A percentile compares a stretch with the other conserved stretches of the same genome.
Conservation (phyloP, 2,888 invertebrate genomes). For the Eristalinus sepulchralis region DNA sequence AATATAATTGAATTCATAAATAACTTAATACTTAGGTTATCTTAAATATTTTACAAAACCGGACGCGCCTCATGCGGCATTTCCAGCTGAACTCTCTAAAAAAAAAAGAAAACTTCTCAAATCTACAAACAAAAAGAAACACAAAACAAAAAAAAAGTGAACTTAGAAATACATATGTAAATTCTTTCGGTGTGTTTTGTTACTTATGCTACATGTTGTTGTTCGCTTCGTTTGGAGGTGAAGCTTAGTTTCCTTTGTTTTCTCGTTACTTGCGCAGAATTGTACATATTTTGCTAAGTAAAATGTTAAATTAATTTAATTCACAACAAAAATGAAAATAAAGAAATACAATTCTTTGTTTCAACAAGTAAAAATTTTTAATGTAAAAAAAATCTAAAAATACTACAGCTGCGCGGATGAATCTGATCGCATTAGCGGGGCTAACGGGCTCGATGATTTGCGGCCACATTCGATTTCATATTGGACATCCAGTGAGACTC, state of each 20-base stretch:
- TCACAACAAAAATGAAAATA: conserved; percentile 40
- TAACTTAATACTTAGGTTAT: conserved; percentile 49
- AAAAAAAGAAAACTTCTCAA: neutral
- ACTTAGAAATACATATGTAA: conserved; percentile 22
- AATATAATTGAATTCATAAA: conserved; percentile 58
- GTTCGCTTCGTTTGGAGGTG: neutral
- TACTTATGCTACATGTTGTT: conserved; percentile 14
- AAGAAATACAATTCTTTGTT: conserved; percentile 19
- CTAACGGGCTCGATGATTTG: conserved; percentile 88
- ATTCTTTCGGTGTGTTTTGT: conserved; percentile 36
- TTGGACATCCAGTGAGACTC: conserved; percentile 88
- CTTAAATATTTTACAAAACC: conserved; percentile 52
- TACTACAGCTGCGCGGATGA: conserved; percentile 88
- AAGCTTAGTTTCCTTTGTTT: neutral
- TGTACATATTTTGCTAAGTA: conserved; percentile 60
- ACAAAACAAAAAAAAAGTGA: neutral
- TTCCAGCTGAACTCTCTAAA: conserved; percentile 10
- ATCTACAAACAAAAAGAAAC: neutral
- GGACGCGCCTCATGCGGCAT: conserved; percentile 13
- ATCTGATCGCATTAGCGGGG: conserved; percentile 90
- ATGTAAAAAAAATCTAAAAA: conserved; percentile 61
- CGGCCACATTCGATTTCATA: conserved; percentile 91
- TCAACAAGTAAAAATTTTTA: conserved; percentile 66
- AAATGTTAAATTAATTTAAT: conserved; percentile 38
- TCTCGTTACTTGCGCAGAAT: conserved; percentile 30